Evolutionary conservation across 2,113 vertebrate genomes (phyloP).

Genomic region (Myotis lucifugus): DNA sequence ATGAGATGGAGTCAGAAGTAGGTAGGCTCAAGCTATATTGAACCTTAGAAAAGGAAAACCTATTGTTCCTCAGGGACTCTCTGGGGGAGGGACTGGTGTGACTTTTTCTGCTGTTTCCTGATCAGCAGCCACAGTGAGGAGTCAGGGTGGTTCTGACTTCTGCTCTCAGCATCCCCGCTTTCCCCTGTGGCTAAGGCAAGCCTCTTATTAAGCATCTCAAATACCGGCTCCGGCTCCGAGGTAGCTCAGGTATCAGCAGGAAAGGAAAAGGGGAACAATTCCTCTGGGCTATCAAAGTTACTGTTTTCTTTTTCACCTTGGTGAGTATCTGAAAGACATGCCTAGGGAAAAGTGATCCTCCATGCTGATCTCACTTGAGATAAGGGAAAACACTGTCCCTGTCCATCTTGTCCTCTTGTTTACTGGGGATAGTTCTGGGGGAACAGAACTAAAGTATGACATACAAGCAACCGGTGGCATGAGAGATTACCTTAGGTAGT

Average conservation of each 20-base stretch:
- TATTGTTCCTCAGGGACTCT: not conserved
- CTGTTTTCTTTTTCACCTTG: constrained; percentile 73
- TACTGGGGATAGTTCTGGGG: not conserved
- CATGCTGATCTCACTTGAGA: constrained; percentile 38
- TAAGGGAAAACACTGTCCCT: not conserved
- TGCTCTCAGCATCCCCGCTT: not conserved
- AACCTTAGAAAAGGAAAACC: constrained; percentile 38
- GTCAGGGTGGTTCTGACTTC: not conserved
- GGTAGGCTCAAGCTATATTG: constrained; percentile 34
- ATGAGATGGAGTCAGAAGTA: constrained; percentile 53
- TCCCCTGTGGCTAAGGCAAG: constrained; percentile 7
- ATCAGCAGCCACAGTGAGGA: not conserved
- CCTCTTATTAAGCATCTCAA: constrained; percentile 63
- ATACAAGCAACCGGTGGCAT: not conserved
- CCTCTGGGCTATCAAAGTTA: constrained; percentile 56
- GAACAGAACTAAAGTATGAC: not conserved
- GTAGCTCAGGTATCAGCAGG: constrained; percentile 68
- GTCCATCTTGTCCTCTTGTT: not conserved
- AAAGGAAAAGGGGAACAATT: constrained; percentile 53
- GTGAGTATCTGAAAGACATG: constrained; percentile 68
- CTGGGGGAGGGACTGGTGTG: not conserved
- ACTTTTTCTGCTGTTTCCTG: constrained; percentile 44
- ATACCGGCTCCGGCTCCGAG: not conserved
- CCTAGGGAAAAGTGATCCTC: constrained; percentile 67
- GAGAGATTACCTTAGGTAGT: not conserved